Percentiles rank a stretch among this genome's conserved stretches.
Conservation (phyloP, 2,888 invertebrate genomes). For the Elegia similella region DNA sequence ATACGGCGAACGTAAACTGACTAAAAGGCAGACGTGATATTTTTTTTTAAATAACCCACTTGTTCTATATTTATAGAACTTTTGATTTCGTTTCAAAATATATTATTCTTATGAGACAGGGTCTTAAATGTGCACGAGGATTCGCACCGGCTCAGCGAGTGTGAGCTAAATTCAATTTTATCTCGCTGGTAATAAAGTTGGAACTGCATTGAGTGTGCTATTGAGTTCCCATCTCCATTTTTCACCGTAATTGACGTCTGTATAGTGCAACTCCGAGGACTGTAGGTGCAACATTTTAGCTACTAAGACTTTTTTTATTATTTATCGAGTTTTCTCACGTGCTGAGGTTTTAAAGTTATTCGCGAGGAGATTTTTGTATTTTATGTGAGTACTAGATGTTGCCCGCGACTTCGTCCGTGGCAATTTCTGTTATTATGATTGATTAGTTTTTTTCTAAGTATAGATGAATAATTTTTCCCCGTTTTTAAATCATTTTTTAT, state of each 20-base stretch:
- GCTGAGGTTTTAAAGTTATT: slow-evolving; percentile 1
- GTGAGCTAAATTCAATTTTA: slow-evolving; percentile 22
- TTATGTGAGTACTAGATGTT: neutral
- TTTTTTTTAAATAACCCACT: too few relatives aligned
- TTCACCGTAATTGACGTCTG: slow-evolving; percentile 31
- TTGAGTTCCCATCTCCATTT: slow-evolving; percentile 27
- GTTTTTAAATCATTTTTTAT: too few relatives aligned
- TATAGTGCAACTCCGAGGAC: slow-evolving; percentile 22
- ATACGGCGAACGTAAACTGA: too few relatives aligned
- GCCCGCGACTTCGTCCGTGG: too few relatives aligned
- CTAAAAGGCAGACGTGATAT: too few relatives aligned
- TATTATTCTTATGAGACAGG: neutral
- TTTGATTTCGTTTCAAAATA: neutral
- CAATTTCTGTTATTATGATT: too few relatives aligned
- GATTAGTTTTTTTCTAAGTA: too few relatives aligned
- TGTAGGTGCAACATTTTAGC: slow-evolving; percentile 14
- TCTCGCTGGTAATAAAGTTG: slow-evolving; percentile 7
- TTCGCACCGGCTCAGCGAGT: neutral
- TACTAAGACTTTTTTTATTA: slow-evolving; percentile 10
- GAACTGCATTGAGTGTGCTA: neutral
- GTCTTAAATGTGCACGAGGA: neutral
- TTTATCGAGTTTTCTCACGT: slow-evolving; percentile 7
- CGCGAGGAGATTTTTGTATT: neutral
- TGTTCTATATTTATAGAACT: too few relatives aligned
- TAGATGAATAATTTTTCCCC: too few relatives aligned